Conservation (phyloP, 2,113 vertebrate genomes). For the Anhinga anhinga region DNA sequence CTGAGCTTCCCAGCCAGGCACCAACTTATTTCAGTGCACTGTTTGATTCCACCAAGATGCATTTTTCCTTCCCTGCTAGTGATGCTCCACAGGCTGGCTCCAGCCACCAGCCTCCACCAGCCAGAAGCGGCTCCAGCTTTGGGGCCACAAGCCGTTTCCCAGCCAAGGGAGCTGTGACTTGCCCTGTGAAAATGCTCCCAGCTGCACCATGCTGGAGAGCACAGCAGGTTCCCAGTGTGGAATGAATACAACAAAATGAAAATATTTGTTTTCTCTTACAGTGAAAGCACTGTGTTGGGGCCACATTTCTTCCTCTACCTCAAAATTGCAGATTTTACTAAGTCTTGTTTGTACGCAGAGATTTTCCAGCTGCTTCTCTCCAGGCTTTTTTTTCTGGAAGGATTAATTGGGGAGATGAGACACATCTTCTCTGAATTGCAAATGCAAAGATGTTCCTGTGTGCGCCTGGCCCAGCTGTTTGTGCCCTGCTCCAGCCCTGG, state of each 20-base stretch:
- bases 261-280: neutral
- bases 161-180: neutral
- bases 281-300: neutral
- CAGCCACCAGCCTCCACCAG: neutral
- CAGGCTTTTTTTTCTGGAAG: neutral
- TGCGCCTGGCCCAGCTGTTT: neutral
- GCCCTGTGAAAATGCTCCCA: neutral
- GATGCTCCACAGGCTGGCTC: neutral
- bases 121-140: neutral
- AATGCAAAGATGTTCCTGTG: neutral
- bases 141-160: neutral
- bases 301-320: neutral
- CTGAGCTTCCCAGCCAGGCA: neutral
- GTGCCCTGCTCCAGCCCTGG: neutral
- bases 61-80: neutral
- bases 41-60: neutral
- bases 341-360: neutral
- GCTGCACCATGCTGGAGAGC: neutral
- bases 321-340: neutral
- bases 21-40: neutral
- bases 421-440: neutral
- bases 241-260: neutral
- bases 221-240: neutral
- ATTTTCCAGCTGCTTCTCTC: neutral
- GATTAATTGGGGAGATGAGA: neutral